A percentile compares a stretch with the other conserved stretches of the same genome.
phyloP scores from a whole-genome alignment of 2,888 invertebrate species.

The Anarsia innoxiella region DNA sequence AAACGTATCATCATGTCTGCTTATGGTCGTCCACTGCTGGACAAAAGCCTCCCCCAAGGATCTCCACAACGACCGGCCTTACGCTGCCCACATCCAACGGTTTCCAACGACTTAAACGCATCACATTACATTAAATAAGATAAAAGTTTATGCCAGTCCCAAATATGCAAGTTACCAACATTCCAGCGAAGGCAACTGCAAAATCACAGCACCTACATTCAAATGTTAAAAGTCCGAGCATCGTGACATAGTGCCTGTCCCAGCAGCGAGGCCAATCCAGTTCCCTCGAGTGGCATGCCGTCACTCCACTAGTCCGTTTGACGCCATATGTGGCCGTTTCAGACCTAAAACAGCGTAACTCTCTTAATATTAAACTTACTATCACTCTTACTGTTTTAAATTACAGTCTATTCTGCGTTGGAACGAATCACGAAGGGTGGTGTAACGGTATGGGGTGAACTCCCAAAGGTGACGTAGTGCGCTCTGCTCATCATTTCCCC shows the following conservation, averaged over 20 bases:
- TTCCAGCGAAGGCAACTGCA: background rate
- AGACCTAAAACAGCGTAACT: slow-evolving; percentile 38
- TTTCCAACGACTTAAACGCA: too few relatives aligned
- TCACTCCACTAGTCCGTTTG: slow-evolving; percentile 69
- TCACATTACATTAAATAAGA: too few relatives aligned
- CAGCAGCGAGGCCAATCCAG: slow-evolving; percentile 60
- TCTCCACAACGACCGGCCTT: too few relatives aligned
- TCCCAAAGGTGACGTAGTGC: slow-evolving; percentile 67
- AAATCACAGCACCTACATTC: slow-evolving; percentile 16
- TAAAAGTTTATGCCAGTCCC: too few relatives aligned
- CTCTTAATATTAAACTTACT: slow-evolving; percentile 28
- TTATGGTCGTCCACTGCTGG: too few relatives aligned
- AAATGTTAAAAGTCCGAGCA: slow-evolving; percentile 43
- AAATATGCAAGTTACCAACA: too few relatives aligned
- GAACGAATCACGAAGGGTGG: slow-evolving; percentile 33
- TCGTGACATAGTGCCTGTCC: slow-evolving; percentile 52
- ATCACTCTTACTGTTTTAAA: slow-evolving; percentile 42
- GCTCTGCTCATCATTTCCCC: slow-evolving; percentile 73
- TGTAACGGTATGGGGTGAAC: slow-evolving; percentile 56
- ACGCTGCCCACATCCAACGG: too few relatives aligned
- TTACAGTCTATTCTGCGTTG: background rate
- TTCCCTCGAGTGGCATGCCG: slow-evolving; percentile 66
- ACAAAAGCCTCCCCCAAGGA: too few relatives aligned
- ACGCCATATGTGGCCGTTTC: slow-evolving; percentile 63
- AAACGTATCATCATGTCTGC: too few relatives aligned